phyloP scores from a whole-genome alignment of 1,140 invertebrate genomes.

The Drosophila orena region DNA sequence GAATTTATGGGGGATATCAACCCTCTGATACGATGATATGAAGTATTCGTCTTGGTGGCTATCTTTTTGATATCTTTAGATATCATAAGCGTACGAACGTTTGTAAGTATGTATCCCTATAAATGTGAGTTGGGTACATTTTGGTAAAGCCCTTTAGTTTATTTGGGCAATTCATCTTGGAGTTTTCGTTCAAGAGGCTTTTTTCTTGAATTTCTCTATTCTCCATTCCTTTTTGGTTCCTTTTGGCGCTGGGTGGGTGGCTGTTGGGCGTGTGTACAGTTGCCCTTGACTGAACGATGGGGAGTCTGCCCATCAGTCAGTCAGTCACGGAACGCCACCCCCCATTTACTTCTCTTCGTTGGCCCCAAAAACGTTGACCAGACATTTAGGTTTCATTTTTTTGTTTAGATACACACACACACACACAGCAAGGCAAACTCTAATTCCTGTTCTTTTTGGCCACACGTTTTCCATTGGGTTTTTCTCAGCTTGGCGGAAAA shows the following conservation, averaged over 20 bases:
- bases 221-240: background rate
- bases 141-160: no score
- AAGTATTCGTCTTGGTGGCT: conserved; percentile 1
- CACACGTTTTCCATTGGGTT: conserved; percentile 8
- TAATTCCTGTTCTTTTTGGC: conserved; percentile 10
- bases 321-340: background rate
- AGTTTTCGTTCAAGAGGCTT: background rate
- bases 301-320: conserved; percentile 11
- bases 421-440: background rate
- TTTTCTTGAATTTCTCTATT: conserved; percentile 9
- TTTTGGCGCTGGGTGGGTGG: background rate
- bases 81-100: no score
- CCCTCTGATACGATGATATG: conserved; percentile 20
- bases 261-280: conserved; percentile 49
- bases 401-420: conserved; percentile 15
- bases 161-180: background rate
- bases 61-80: no score
- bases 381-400: conserved; percentile 51
- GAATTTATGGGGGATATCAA: conserved; percentile 9
- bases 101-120: no score
- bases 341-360: background rate
- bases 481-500: conserved; percentile 24
- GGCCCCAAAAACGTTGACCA: conserved; percentile 41
- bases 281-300: conserved; percentile 43
- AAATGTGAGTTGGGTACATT: no score